Base-by-base conservation (phyloP, 2,888 invertebrate species). In the Cosmia trapezina region DNA sequence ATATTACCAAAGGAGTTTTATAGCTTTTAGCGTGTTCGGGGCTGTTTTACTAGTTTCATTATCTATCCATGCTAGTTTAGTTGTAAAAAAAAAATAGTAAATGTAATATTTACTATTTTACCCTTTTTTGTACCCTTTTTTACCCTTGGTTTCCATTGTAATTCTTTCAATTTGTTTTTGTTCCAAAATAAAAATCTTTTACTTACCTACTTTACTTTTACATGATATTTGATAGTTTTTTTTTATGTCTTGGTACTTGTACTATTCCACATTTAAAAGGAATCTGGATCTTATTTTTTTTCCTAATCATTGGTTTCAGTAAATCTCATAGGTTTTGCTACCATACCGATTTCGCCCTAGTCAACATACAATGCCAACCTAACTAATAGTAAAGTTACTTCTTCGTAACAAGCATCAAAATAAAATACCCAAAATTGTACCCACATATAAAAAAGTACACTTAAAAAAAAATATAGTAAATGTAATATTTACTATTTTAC, bases 1-100 rank as follows among this genome's bases (percentile, higher is more conserved):
- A 60, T 28, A 57, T 69, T 57, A 72, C 19, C 19, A 28, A 45
- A n/a, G 47, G 49, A 61, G 22, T 68, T 81, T 81, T 76, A 82
- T 71, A 33, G 66, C 33, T 33, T 71, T 69, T 51, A 47, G 51
- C 62, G 56, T 76, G 66, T 54, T 73, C 12, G 6, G n/a, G 56
- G 43, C 28, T 41, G 51, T 64, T 67, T 76, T 76, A 76, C 78
- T 57, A 60, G 37, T 19, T 60, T 62, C 14, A 64, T 41, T 37
- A 45, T n/a, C n/a, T n/a, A n/a, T n/a, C 54, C 54, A 63, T 33
- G n/a, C 28, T 17, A n/a, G n/a, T 53, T 43, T 41, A 53, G 5
- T n/a, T n/a, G n/a, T n/a, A n/a, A n/a, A n/a, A n/a, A n/a, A n/a
- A n/a, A n/a, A n/a, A n/a, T n/a, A n/a, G n/a, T n/a, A n/a, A n/a